A percentile compares a stretch with the other conserved stretches of the same genome.
These are phyloP conservation scores for Psittacula derbiana DNA, from an alignment of 2,797 vertebrate species.

Conservation along the genomic window DNA sequence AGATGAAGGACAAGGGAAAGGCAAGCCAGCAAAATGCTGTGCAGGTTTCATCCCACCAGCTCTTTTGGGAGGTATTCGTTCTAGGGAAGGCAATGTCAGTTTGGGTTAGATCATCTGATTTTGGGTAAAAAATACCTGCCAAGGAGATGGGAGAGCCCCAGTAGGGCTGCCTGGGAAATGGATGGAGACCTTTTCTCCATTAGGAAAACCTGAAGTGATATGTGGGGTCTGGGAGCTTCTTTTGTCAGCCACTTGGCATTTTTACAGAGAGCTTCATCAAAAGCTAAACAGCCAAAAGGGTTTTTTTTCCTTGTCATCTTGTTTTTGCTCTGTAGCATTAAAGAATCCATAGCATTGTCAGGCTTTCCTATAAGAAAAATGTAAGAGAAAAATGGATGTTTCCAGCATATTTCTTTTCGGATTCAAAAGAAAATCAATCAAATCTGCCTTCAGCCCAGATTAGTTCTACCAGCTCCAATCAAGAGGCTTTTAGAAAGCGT, in stretches of 20 bases:
- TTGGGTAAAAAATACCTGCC: neutral
- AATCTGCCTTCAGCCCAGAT: neutral
- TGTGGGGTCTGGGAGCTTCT: neutral
- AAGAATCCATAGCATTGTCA: neutral
- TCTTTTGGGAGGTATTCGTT: neutral
- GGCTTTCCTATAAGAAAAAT: neutral
- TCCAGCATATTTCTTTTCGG: neutral
- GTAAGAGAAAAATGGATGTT: neutral
- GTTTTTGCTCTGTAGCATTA: neutral
- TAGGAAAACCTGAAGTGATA: neutral
- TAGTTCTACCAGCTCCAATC: constrained; percentile 12
- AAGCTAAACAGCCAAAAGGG: neutral
- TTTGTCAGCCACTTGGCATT: neutral
- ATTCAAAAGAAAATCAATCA: constrained; percentile 55
- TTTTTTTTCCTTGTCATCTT: neutral
- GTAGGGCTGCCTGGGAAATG: neutral
- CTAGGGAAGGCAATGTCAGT: rapidly evolving
- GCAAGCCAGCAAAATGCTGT: neutral
- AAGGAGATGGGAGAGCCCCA: neutral
- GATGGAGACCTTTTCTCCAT: neutral
- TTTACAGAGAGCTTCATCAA: neutral
- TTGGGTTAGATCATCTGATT: neutral
- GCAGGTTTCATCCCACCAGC: neutral
- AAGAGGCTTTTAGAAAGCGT: constrained; percentile 9
- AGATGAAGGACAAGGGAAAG: neutral